Evolutionary conservation across 2,888 invertebrate species (phyloP), one percentile per base, ranked within the genome.

Genomic region (Tenthredo mesomela): DNA sequence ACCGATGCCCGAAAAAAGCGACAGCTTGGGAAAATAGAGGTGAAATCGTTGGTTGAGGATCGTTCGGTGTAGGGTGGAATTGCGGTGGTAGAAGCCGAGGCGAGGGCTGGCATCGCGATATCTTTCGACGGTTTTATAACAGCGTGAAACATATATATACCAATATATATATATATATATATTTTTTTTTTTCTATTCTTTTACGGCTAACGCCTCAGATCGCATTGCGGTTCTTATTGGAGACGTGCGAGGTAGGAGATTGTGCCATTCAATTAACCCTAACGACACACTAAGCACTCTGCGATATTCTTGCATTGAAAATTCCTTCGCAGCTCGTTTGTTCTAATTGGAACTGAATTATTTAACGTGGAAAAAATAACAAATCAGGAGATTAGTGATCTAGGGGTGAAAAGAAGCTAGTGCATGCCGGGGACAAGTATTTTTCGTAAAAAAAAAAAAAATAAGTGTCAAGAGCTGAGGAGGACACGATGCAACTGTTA

Each of bases 1-100:
- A 87, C 87, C 87, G 85, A 86, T 85, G 86, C 50, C 50, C 61
- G 88, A 89, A 89, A 89, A 89, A 87, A 87, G 87, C 89, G 87
- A 88, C 87, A 87, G 89, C 89, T 90, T 89, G 90, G 90, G 91
- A 91, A 90, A 90, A 90, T 90, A 89, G 91, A 90, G 89, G 87
- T 90, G 89, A 91, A 90, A 90, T 90, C 89, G 90, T 88, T 86
- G 89, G 89, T 89, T 85, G 86, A 86, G 87, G 85, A 88, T 77
- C 77, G 77, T 50, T 77, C 77, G 33, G 47, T 40, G 37, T 80
- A 18, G 80, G 80, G 58, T 80, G 61, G 29, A 80, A 80, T 80
- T 80, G 80, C 80, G 58, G 80, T 61, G 80, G 61, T 80, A 61
- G 80, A 61, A 80, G 54, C 18, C 43, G n/a, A 54, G 54, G 80